Percentiles rank a stretch among this genome's conserved stretches.
phyloP scores from a whole-genome alignment of 2,113 vertebrate species.

The Leucoraja erinaceus region DNA sequence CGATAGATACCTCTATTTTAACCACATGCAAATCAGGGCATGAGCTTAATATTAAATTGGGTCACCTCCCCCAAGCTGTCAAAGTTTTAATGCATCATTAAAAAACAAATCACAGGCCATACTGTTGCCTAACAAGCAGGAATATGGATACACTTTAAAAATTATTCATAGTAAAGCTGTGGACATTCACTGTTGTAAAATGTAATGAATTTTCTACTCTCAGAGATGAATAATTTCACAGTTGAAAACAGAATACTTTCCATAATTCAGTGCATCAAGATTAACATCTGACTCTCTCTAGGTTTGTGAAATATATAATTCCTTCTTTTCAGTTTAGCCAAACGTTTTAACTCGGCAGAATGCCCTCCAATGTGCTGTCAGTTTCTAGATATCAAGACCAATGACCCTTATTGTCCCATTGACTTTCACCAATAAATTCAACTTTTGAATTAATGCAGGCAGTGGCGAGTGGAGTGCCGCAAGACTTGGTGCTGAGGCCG shows the following conservation, averaged over 20 bases:
- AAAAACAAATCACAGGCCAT: conserved; percentile 5
- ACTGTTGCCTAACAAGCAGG: neutral
- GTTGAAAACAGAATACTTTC: neutral
- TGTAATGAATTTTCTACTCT: neutral
- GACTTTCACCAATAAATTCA: neutral
- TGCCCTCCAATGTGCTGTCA: neutral
- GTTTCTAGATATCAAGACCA: neutral
- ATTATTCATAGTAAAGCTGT: neutral
- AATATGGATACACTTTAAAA: neutral
- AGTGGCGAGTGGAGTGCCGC: too few species aligned
- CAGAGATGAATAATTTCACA: neutral
- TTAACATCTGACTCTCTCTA: neutral
- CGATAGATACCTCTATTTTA: neutral
- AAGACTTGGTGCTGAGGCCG: too few species aligned
- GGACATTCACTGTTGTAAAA: neutral
- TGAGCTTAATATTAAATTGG: neutral
- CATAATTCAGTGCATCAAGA: neutral
- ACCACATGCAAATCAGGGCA: neutral
- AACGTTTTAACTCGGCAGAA: neutral
- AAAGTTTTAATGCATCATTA: neutral
- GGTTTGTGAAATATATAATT: neutral
- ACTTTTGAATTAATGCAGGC: neutral
- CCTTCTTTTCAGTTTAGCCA: neutral
- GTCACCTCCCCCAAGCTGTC: neutral
- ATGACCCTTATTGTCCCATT: neutral